Conservation (phyloP, 2,797 vertebrate species). For the Fringilla coelebs region DNA sequence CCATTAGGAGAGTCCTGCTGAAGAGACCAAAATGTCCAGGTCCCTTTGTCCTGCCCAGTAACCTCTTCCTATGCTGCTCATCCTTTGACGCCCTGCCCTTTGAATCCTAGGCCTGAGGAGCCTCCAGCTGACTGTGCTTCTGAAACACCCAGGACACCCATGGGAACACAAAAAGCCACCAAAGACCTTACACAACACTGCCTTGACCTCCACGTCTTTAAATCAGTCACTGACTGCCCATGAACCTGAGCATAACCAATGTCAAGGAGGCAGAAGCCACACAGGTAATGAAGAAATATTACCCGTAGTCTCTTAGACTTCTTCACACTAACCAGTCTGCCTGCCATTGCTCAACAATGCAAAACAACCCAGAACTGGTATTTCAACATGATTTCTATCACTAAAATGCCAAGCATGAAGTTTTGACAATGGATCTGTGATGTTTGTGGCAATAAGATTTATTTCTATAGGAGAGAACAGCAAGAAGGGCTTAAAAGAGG, state of each 20-base stretch:
- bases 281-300: background rate
- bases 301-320: background rate
- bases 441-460: background rate
- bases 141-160: background rate
- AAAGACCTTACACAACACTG: background rate
- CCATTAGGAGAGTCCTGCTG: background rate
- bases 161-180: background rate
- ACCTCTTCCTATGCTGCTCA: background rate
- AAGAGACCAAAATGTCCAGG: background rate
- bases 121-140: background rate
- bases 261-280: background rate
- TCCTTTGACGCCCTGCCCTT: background rate
- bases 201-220: background rate
- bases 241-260: background rate
- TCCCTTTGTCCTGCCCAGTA: background rate
- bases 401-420: background rate
- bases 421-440: background rate
- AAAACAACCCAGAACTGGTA: background rate
- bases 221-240: background rate
- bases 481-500: background rate
- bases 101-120: background rate
- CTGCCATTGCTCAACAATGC: background rate
- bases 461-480: background rate
- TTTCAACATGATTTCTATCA: background rate
- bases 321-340: background rate